Base-by-base conservation (phyloP, 2,113 vertebrate genomes). In the Nycticorax nycticorax region DNA sequence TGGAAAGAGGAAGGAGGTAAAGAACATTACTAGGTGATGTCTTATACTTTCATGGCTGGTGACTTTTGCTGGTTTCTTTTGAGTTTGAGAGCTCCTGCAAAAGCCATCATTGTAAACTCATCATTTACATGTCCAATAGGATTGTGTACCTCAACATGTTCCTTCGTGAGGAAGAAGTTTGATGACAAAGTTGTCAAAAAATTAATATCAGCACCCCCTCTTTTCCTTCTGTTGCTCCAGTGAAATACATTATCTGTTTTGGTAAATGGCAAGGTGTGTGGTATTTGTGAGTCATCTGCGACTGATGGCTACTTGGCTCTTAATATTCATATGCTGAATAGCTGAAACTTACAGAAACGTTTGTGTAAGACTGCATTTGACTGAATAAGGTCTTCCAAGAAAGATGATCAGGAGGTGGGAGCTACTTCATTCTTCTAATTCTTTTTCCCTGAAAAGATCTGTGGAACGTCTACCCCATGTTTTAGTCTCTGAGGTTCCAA, bases 341-440 rank as follows among this genome's bases (percentile, higher is more conserved):
- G 41, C 35, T 79, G 59, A 72, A 94, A 85, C 15, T n/a, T 55
- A 41, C 0, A 1, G 28, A 67, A 92, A 43, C 0, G 0, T 47
- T 85, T 79, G 22, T 56, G 14, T 64, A 72, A 96, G 28, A n/a
- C 37, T 89, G 8, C 9, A 5, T 27, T 67, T 53, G 28, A 37
- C 53, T 85, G 56, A 85, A 12, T 77, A 63, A 73, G 10, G 10
- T 92, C 48, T 89, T 85, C 60, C 15, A 75, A 75, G 47, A 9
- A 62, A 23, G 68, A 32, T 32, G 6, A 41, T 94, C 4, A 37
- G 19, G 33, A 63, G 56, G 8, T 63, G 21, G 18, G 48, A 92
- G 30, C 30, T 63, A 8, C 35, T 93, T 83, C 3, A 8, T 81
- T 82, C 33, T 74, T 91, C 23, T 59, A 33, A 50, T 59, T 77